phyloP scores from a whole-genome alignment of 2,888 invertebrate species.

The Eledona agricola region DNA sequence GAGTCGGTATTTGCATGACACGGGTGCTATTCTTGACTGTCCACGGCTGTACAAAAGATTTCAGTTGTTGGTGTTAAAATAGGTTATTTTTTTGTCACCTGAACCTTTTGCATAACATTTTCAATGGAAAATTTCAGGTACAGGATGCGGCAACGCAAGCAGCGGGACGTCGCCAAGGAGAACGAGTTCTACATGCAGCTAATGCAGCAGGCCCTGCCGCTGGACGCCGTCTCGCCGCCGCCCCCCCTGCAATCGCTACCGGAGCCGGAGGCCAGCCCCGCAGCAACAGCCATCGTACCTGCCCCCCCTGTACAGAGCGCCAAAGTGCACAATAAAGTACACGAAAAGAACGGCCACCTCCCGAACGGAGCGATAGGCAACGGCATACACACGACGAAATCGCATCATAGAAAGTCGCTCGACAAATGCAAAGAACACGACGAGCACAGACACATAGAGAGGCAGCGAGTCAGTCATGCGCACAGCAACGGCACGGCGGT shows the following conservation, averaged over 20 bases:
- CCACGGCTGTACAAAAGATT: too few relatives aligned
- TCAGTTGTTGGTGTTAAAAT: too few relatives aligned
- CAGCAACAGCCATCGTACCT: constrained; percentile 44
- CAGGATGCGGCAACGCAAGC: constrained; percentile 88
- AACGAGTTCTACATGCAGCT: constrained; percentile 95
- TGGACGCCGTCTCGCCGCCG: constrained; percentile 63
- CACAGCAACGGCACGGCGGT: constrained; percentile 56
- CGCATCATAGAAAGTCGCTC: constrained; percentile 66
- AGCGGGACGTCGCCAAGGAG: constrained; percentile 92
- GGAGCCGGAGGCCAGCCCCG: constrained; percentile 37
- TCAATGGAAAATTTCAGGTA: constrained; percentile 69
- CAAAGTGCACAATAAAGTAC: constrained; percentile 45
- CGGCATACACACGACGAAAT: constrained; percentile 57
- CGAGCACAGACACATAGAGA: constrained; percentile 48
- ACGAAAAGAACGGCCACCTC: constrained; percentile 60
- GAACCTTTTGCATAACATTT: neutral
- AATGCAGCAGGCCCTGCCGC: constrained; percentile 88
- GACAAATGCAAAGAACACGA: constrained; percentile 54
- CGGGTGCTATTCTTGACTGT: too few relatives aligned
- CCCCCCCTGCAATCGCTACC: constrained; percentile 42
- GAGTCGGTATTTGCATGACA: too few relatives aligned
- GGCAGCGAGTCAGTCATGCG: constrained; percentile 51
- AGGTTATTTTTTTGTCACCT: too few relatives aligned
- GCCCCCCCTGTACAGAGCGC: constrained; percentile 47
- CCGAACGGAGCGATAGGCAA: constrained; percentile 58